A percentile compares a stretch with the other conserved stretches of the same genome.
Evolutionary conservation across 2,888 invertebrate genomes (phyloP).

Genomic region (Clunio marinus): DNA sequence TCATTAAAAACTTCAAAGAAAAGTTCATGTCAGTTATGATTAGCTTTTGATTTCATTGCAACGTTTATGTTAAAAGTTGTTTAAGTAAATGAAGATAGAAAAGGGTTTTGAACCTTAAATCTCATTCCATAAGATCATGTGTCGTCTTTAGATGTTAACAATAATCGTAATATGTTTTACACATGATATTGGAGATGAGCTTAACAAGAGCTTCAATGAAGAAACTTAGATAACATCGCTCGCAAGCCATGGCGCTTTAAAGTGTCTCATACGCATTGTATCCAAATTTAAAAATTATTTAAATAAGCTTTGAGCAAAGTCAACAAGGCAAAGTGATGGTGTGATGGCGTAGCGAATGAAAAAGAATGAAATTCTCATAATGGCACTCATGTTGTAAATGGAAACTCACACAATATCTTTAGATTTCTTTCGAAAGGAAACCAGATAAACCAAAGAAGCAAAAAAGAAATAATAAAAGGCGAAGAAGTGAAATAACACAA

Average conservation of each 20-base stretch:
- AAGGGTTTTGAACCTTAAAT: background rate
- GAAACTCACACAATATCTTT: slow-evolving; percentile 6
- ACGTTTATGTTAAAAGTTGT: background rate
- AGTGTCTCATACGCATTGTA: slow-evolving; percentile 30
- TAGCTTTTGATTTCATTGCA: slow-evolving; percentile 37
- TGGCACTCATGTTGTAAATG: slow-evolving; percentile 21
- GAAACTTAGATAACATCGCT: background rate
- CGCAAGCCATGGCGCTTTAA: background rate
- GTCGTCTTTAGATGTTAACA: background rate
- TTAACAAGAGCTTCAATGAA: background rate
- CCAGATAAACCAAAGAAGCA: slow-evolving; percentile 24
- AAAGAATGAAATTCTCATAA: background rate
- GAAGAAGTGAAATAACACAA: background rate
- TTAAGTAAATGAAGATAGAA: background rate
- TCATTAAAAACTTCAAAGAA: slow-evolving; percentile 2
- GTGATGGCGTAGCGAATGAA: too few species aligned
- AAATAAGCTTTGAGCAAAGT: slow-evolving; percentile 14
- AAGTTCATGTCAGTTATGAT: slow-evolving; percentile 10
- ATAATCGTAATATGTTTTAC: slow-evolving; percentile 20
- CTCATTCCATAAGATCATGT: too few species aligned
- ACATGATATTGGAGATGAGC: background rate
- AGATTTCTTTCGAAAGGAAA: slow-evolving; percentile 7
- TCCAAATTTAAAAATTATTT: slow-evolving; percentile 38
- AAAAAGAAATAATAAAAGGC: background rate
- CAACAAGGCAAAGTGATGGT: background rate